These are phyloP conservation scores for Echinometra lucunter DNA, from an alignment of 53 echinoderm and acorn worm genomes.

Conservation along the genomic window DNA sequence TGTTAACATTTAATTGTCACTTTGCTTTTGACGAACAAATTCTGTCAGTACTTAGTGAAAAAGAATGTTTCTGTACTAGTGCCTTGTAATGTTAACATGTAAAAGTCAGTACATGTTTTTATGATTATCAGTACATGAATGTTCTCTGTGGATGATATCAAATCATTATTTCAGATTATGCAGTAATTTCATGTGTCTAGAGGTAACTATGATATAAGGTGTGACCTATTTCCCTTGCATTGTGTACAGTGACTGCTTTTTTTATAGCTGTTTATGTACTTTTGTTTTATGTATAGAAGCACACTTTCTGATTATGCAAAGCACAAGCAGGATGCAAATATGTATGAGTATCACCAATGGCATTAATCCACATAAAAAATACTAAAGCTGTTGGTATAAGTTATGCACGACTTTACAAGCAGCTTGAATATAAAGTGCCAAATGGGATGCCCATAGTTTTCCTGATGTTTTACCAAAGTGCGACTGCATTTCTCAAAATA, in stretches of 20 bases:
- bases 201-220: not conserved
- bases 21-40: not conserved
- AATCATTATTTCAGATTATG: too few relatives aligned
- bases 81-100: not conserved
- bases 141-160: not conserved
- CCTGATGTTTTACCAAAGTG: too few relatives aligned
- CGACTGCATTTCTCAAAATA: too few relatives aligned
- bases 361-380: not conserved
- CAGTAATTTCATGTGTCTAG: not conserved
- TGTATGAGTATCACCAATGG: not conserved
- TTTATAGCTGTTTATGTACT: not conserved
- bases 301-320: not conserved
- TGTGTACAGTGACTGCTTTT: not conserved
- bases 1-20: not conserved
- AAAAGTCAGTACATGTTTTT: not conserved
- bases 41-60: not conserved
- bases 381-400: too few relatives aligned
- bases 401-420: too few relatives aligned
- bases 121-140: not conserved
- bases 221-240: not conserved
- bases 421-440: too few relatives aligned
- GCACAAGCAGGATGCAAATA: not conserved
- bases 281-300: not conserved
- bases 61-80: slow-evolving; percentile 1
- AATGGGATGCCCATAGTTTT: too few relatives aligned